phyloP scores from a whole-genome alignment of 2,888 invertebrate genomes.

The Acanthosepion lycidas region DNA sequence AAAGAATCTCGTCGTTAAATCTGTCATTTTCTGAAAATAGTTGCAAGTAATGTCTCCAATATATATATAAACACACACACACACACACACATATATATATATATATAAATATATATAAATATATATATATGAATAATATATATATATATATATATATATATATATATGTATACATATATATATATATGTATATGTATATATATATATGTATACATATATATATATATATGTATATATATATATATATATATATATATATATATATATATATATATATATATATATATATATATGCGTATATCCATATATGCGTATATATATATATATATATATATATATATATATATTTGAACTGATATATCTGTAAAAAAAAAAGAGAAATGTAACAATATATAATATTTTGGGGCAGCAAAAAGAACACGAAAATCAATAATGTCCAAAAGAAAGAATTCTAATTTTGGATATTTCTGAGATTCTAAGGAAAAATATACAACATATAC shows the following conservation, averaged over 20 bases:
- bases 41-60: background rate
- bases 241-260: too few relatives aligned
- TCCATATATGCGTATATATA: background rate
- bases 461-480: background rate
- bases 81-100: background rate
- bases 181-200: too few relatives aligned
- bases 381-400: background rate
- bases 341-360: too few relatives aligned
- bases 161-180: too few relatives aligned
- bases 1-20: background rate
- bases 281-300: background rate
- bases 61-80: too few relatives aligned
- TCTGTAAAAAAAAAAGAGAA: background rate
- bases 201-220: too few relatives aligned
- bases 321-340: too few relatives aligned
- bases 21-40: background rate
- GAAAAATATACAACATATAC: background rate
- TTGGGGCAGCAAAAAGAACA: background rate
- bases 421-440: background rate
- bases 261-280: too few relatives aligned
- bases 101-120: too few relatives aligned
- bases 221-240: too few relatives aligned
- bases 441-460: constrained; percentile 15
- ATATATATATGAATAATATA: too few relatives aligned
- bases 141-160: too few relatives aligned